Base-by-base conservation (phyloP, 2,113 vertebrate species). In the Ammodytes marinus region DNA sequence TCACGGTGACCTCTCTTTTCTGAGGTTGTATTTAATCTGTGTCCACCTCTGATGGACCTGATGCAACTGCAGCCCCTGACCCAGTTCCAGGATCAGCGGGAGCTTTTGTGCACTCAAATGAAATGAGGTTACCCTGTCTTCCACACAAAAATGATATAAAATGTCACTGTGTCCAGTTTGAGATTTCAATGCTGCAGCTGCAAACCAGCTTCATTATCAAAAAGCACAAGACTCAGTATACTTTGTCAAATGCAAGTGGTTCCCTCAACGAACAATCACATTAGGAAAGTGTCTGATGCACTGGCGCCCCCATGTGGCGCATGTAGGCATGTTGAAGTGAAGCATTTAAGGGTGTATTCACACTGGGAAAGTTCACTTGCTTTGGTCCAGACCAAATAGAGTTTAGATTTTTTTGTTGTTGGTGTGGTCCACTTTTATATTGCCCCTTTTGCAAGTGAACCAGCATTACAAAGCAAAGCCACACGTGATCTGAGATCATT, bases 291-390 rank as follows among this genome's bases (percentile, higher is more conserved):
- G 70, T 74, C 4, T 76, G 19, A 69, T 80, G 54, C 70, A 45
- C 2, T 89, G 49, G 90, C 77, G 88, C 88, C 91, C 70, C 80
- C 91, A 59, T 67, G 82, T 83, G 91, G 43, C 6, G 10, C 4
- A 75, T 7, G 4, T n/a, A 40, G 68, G 69, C 4, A 85, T 54
- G 11, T 52, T 45, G 3, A 59, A 45, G 0, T 54, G 10, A 10
- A 47, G 54, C 52, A 0, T 6, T 1, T 53, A 37, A 63, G 65
- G 27, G 27, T 27, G 27, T 27, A 27, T 27, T 27, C 27, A 27
- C 27, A 27, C 27, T 27, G 27, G 27, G 27, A 27, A 27, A 27
- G 27, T 27, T 27, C 27, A 27, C 27, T 27, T 27, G 27, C 27
- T 27, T 27, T 27, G 27, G 27, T 27, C 27, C 27, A 27, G 27